These are phyloP conservation scores for Hydrocynus forskahlii DNA, from an alignment of 2,797 vertebrate species.

Conservation along the genomic window DNA sequence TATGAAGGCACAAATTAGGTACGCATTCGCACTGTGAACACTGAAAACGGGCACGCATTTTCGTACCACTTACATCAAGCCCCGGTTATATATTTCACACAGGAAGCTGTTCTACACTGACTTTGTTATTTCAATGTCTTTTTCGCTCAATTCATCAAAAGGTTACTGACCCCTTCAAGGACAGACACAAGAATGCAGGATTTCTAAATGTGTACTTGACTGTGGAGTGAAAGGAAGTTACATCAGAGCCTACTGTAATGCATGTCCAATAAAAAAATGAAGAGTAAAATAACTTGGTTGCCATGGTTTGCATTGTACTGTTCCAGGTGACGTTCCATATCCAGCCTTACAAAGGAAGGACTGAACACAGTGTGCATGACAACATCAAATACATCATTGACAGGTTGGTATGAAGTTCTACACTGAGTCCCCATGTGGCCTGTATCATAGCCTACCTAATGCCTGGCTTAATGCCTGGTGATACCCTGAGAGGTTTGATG, in stretches of 20 bases:
- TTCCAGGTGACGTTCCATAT: slow-evolving; percentile 81
- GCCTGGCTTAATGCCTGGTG: not conserved
- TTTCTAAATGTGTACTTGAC: not conserved
- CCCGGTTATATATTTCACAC: not conserved
- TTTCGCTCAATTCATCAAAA: slow-evolving; percentile 18
- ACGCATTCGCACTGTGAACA: too few species aligned
- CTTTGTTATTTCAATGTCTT: not conserved
- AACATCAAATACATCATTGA: slow-evolving; percentile 82
- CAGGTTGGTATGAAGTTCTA: slow-evolving; percentile 67
- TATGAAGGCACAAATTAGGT: too few species aligned
- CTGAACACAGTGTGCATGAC: slow-evolving; percentile 75
- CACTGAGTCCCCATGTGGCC: not conserved
- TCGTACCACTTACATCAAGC: too few species aligned
- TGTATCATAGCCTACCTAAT: not conserved
- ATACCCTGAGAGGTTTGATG: not conserved
- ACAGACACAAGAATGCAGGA: slow-evolving; percentile 10
- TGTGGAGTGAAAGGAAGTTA: slow-evolving; percentile 6
- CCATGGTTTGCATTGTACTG: slow-evolving; percentile 16
- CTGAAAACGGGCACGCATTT: too few species aligned
- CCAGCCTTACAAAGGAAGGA: slow-evolving; percentile 79
- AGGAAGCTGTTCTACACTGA: not conserved
- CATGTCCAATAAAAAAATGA: not conserved
- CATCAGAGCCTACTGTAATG: not conserved
- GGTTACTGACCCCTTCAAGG: slow-evolving; percentile 15
- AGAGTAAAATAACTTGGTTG: not conserved